These are phyloP conservation scores for Bombus polaris DNA, from an alignment of 1,140 invertebrate genomes.

Conservation along the genomic window DNA sequence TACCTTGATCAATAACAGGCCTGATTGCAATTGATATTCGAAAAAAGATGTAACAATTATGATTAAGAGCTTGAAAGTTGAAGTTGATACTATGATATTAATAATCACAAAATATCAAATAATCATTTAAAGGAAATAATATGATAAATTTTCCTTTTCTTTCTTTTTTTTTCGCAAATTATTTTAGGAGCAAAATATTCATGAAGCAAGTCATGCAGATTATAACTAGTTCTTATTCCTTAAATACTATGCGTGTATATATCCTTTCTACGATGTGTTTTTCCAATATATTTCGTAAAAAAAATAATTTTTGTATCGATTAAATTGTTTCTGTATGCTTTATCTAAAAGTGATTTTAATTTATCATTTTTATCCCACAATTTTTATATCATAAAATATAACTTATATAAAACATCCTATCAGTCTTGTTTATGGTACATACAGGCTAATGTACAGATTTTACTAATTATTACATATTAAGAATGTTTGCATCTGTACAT, in stretches of 20 bases:
- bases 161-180: conserved; percentile 41
- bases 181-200: background rate
- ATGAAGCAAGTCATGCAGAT: background rate
- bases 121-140: conserved; percentile 51
- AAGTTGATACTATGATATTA: conserved; percentile 50
- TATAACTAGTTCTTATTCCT: background rate
- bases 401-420: background rate
- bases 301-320: conserved; percentile 40
- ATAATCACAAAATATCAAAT: conserved; percentile 41
- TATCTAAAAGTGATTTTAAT: conserved; percentile 34
- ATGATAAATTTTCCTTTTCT: conserved; percentile 32
- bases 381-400: conserved; percentile 39
- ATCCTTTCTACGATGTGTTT: background rate
- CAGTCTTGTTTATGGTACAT: conserved; percentile 20
- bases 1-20: conserved; percentile 57
- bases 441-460: conserved; percentile 20
- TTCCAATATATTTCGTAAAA: background rate
- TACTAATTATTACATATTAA: conserved; percentile 25
- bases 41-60: conserved; percentile 47
- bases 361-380: conserved; percentile 25
- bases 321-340: conserved; percentile 55
- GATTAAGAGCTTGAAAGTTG: conserved; percentile 59
- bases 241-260: conserved; percentile 1
- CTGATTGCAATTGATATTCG: conserved; percentile 51
- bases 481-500: conserved; percentile 32